These are phyloP conservation scores for Mesitornis unicolor DNA, from an alignment of 2,113 vertebrate genomes.

Conservation along the genomic window DNA sequence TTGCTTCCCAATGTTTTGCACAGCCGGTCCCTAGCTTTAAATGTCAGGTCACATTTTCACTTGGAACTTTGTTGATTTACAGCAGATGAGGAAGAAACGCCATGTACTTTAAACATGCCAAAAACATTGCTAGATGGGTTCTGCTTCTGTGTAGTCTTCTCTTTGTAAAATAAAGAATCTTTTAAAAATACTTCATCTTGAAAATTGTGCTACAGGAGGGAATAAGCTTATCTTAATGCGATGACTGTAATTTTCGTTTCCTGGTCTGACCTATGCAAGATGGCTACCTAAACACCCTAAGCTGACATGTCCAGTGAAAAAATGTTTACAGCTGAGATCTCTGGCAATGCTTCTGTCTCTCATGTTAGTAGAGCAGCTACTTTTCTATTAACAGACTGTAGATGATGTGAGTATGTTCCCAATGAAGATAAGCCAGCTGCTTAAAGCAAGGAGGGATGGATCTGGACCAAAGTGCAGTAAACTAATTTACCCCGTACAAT, in stretches of 20 bases:
- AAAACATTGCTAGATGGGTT: neutral
- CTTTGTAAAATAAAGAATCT: neutral
- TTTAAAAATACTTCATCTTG: neutral
- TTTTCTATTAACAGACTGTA: neutral
- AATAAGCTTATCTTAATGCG: neutral
- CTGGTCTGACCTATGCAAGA: neutral
- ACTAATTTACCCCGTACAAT: neutral
- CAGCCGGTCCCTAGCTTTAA: neutral
- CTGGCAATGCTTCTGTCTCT: neutral
- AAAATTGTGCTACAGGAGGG: neutral
- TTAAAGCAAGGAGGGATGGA: neutral
- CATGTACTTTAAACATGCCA: neutral
- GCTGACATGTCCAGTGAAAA: neutral
- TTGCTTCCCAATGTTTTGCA: neutral
- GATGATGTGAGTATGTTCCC: neutral
- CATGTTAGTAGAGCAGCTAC: neutral
- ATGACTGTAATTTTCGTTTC: neutral
- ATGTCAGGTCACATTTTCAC: neutral
- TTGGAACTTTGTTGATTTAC: neutral
- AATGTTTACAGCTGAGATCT: neutral
- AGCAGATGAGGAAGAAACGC: neutral
- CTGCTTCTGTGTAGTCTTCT: neutral
- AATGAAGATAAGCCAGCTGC: neutral
- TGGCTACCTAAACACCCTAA: neutral
- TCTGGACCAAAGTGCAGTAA: neutral